These are phyloP conservation scores for Himantopus leucocephalus DNA, from an alignment of 2,113 vertebrate genomes.

Conservation along the genomic window DNA sequence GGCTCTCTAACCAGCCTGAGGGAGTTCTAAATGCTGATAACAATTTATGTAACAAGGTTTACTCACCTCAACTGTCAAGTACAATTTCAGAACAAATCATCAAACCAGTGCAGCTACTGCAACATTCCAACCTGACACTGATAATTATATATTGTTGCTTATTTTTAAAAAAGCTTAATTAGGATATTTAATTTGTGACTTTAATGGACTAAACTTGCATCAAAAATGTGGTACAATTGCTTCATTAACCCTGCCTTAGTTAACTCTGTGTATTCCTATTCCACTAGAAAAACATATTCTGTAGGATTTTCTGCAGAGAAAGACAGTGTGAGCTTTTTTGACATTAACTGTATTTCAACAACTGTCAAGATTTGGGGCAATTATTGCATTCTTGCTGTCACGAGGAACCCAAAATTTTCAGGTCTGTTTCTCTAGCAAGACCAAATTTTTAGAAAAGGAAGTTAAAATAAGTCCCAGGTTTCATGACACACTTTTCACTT, in stretches of 20 bases:
- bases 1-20: not conserved
- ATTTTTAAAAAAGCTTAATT: not conserved
- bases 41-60: not conserved
- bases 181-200: not conserved
- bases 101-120: not conserved
- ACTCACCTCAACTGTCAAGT: not conserved
- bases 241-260: not conserved
- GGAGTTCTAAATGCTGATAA: slow-evolving; percentile 13
- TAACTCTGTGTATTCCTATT: not conserved
- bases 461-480: not conserved
- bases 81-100: slow-evolving; percentile 27
- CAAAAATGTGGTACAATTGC: not conserved
- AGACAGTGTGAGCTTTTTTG: not conserved
- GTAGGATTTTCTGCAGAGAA: not conserved
- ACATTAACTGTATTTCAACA: not conserved
- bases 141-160: not conserved
- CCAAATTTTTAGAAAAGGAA: not conserved
- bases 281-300: not conserved
- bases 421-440: not conserved
- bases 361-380: not conserved
- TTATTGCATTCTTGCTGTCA: not conserved
- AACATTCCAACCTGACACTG: not conserved
- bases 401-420: not conserved
- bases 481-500: not conserved
- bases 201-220: not conserved